Evolutionary conservation across 2,888 invertebrate species (phyloP).

Genomic region (Leptopterna dolabrata): DNA sequence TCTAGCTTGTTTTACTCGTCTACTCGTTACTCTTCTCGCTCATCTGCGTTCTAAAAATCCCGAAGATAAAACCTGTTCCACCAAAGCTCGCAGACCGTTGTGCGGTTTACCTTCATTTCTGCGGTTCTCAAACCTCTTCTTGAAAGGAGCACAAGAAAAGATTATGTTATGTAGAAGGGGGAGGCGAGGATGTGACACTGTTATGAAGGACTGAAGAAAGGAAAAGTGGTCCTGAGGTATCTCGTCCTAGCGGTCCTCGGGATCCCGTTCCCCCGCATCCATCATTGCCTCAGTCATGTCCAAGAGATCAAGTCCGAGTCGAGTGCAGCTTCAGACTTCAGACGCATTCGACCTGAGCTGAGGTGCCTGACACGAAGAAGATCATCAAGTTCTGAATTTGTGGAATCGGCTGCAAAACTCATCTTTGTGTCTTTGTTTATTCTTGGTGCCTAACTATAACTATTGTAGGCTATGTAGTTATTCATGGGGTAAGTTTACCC

Average conservation of each 20-base stretch:
- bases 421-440: not conserved
- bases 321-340: not conserved
- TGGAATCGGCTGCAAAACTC: not conserved
- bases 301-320: not conserved
- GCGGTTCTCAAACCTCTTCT: not conserved
- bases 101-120: not conserved
- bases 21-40: too few relatives aligned
- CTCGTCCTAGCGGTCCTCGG: not conserved
- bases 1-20: too few relatives aligned
- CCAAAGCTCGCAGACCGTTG: not conserved
- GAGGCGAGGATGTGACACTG: slow-evolving; percentile 5
- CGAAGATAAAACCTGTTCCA: too few relatives aligned
- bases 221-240: slow-evolving; percentile 26
- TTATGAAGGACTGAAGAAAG: slow-evolving; percentile 21
- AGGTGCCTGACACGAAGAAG: not conserved
- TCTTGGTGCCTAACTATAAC: too few relatives aligned
- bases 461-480: too few relatives aligned
- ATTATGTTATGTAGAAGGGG: not conserved
- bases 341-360: not conserved
- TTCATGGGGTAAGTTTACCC: too few relatives aligned
- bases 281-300: not conserved
- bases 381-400: not conserved
- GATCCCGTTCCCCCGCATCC: slow-evolving; percentile 18
- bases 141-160: not conserved
- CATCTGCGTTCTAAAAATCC: too few relatives aligned